Percentiles rank a stretch among this genome's conserved stretches.
Evolutionary conservation across 2,113 vertebrate genomes (phyloP).

Genomic region (Stegastes partitus): DNA sequence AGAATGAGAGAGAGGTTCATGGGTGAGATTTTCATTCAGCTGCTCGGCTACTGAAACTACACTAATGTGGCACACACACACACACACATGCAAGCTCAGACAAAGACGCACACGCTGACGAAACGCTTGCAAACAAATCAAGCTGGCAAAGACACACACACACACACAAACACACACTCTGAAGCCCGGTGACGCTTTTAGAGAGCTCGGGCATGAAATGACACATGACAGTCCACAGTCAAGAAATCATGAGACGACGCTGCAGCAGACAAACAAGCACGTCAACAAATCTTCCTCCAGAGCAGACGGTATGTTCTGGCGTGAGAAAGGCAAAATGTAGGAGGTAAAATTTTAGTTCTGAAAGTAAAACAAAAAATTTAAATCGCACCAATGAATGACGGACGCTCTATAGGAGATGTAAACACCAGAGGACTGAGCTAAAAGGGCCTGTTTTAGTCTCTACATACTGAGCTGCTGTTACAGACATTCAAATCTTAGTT

Average conservation of each 20-base stretch:
- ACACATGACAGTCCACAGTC: background rate
- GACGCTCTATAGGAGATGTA: background rate
- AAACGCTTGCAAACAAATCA: constrained; percentile 2
- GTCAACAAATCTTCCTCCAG: background rate
- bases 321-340: background rate
- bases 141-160: background rate
- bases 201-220: constrained; percentile 3
- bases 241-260: background rate
- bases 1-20: constrained; percentile 18
- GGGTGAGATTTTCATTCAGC: constrained; percentile 32
- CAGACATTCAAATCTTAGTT: background rate
- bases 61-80: background rate
- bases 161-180: background rate
- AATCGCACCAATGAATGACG: background rate
- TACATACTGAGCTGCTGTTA: background rate
- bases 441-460: constrained; percentile 12
- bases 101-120: background rate
- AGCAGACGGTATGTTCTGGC: background rate
- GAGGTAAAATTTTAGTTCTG: background rate
- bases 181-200: background rate
- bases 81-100: background rate
- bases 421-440: background rate
- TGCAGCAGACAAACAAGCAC: background rate
- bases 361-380: background rate
- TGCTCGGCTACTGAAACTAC: constrained; percentile 13